phyloP scores from a whole-genome alignment of 2,797 vertebrate species.

The Oceanodroma leucorhoa region DNA sequence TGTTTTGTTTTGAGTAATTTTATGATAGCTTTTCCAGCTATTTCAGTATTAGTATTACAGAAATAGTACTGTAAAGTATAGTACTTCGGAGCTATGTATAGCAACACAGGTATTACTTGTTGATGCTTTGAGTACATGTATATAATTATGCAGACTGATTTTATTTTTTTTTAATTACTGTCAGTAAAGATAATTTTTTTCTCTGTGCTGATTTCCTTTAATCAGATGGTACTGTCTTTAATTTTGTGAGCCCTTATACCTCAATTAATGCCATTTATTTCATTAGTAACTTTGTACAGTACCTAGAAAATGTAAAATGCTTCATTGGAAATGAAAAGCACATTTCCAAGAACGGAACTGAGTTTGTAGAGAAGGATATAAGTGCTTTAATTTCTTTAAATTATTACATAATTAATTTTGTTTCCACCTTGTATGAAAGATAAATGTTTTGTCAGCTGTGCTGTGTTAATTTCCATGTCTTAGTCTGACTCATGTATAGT shows the following conservation, averaged over 20 bases:
- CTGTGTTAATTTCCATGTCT: not conserved
- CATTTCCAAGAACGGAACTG: not conserved
- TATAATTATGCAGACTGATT: not conserved
- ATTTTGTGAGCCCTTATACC: not conserved
- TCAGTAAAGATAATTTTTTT: not conserved
- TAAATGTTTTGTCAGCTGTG: not conserved
- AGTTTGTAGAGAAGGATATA: not conserved
- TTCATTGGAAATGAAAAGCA: not conserved
- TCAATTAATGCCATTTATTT: not conserved
- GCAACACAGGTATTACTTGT: not conserved
- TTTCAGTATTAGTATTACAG: not conserved
- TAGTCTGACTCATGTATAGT: not conserved
- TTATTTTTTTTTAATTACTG: not conserved
- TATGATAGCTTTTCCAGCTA: not conserved
- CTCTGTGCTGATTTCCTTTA: not conserved
- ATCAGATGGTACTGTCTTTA: not conserved
- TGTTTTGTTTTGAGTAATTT: not conserved
- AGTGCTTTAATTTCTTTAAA: not conserved
- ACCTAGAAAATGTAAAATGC: not conserved
- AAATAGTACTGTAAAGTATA: not conserved
- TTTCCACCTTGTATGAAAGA: not conserved
- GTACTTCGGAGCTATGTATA: not conserved
- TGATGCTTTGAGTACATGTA: not conserved
- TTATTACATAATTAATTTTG: not conserved
- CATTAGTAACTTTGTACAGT: not conserved